Base-by-base conservation (phyloP, 2,888 invertebrate species). In the Protonemura montana region DNA sequence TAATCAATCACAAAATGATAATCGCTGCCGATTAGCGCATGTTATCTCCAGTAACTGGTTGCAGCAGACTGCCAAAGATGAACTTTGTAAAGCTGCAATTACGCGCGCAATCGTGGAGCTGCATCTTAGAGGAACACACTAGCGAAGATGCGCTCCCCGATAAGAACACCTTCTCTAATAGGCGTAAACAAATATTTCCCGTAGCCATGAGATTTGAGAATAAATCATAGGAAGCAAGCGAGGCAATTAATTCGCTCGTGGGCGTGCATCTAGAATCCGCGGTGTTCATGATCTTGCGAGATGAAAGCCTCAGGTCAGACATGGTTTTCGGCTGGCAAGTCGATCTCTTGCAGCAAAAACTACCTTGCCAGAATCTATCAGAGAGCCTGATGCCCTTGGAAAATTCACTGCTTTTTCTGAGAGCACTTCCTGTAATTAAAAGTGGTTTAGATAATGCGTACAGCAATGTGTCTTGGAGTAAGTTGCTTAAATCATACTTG, bases 401-500 rank as follows among this genome's bases (percentile, higher is more conserved):
- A 84, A 76, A 84, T 26, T 84, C 16, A 84, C 84, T 84, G 26
- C 27, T 84, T 59, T 84, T 83, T 84, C 59, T 59, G 76, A 59
- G 59, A 84, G 59, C 25, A 76, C 29, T 84, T 84, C 84, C 84
- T 84, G 84, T 59, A 84, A 84, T 84, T 84, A 84, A 83, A 83
- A 83, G 41, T 42, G 7, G 59, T 84, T 84, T 59, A 59, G 7
- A 59, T 59, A 59, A 59, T 59, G 59, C 21, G 59, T 59, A 84
- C n/a, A 81, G 30, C 30, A 21, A 59, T 59, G n/a, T 30, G 81
- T 81, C 28, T 28, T 16, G 30, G 81, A 81, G 30, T 81, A 81
- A 30, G 30, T 30, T 81, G 21, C 59, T 59, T 59, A 13, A 59
- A 59, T 59, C 59, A 59, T 59, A 59, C 59, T 35, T 59, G 59